Evolutionary conservation across 2,113 vertebrate genomes (phyloP), one percentile per base, ranked within the genome.

Genomic region (Aspiorhynchus laticeps): DNA sequence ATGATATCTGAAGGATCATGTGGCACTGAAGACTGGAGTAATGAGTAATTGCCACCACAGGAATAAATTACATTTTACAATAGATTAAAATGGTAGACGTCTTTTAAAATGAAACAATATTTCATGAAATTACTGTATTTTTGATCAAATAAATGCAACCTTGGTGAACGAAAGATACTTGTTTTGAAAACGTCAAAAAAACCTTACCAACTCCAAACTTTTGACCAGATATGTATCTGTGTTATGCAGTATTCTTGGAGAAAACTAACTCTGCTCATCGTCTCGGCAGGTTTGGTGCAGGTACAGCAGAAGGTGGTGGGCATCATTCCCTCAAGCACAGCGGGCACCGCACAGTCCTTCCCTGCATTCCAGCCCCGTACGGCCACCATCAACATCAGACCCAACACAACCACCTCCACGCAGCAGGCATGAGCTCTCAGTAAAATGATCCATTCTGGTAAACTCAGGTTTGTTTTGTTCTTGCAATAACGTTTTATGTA

Each of bases 331-430:
- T 96, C 97, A 7, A 97, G 96, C 83, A 96, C 97, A 86, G 96
- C 97, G 83, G 94, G 95, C 1, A 97, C 95, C 90, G 96, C 96
- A 75, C 94, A 98, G 87, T 98, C 98, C 0, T 98, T 97, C 93
- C 97, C 97, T 91, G 97, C 98, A 91, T 97, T 99, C 93, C 98
- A 99, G 93, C 96, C 98, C 48, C 97, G 97, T 56, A 96, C 97
- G 21, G 96, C 97, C 33, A 97, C 96, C 61, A 94, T 99, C 89
- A 98, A 97, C 88, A 96, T 99, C 91, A 93, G 97, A 93, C 97
- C 97, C 90, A 96, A 96, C 88, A 93, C 94, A 71, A 94, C 96
- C 11, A 92, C 93, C 85, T 90, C 96, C 19, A 94, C 95, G 21
- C 73, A 92, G 28, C 98, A 97, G 87, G 96, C 91, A 71, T 91